A percentile compares a stretch with the other conserved stretches of the same genome.
phyloP scores from a whole-genome alignment of 2,888 invertebrate species.

The Dusona sp. region DNA sequence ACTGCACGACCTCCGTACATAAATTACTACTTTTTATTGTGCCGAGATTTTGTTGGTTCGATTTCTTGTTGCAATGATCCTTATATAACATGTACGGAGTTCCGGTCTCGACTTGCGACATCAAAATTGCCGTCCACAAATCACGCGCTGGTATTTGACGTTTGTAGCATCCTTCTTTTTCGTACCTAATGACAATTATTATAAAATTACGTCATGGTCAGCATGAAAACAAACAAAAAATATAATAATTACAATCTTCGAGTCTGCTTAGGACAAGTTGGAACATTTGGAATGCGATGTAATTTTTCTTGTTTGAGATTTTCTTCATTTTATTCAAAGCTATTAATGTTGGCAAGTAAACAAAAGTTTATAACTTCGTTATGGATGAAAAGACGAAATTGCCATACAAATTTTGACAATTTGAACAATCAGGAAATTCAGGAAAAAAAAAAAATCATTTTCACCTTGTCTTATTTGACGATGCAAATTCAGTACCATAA shows the following conservation, averaged over 20 bases:
- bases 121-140: constrained; percentile 97
- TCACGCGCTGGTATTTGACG: constrained; percentile 92
- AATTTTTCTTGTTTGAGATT: too few relatives aligned
- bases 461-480: too few relatives aligned
- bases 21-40: constrained; percentile 99
- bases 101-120: constrained; percentile 98
- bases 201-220: background rate
- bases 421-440: too few relatives aligned
- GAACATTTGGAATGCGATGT: too few relatives aligned
- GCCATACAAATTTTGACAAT: too few relatives aligned
- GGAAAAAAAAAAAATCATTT: too few relatives aligned
- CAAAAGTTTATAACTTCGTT: too few relatives aligned
- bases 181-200: constrained; percentile 87
- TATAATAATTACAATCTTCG: background rate
- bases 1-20: constrained; percentile 99
- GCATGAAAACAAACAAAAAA: background rate
- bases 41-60: constrained; percentile 98
- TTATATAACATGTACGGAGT: constrained; percentile 99
- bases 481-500: too few relatives aligned
- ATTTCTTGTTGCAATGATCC: constrained; percentile 98
- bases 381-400: too few relatives aligned
- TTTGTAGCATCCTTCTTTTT: constrained; percentile 90
- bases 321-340: too few relatives aligned
- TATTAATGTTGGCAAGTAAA: too few relatives aligned
- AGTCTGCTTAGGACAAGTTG: too few relatives aligned